These are phyloP conservation scores for Amblyjoppa fuscipennis DNA, from an alignment of 2,888 invertebrate species.

Conservation along the genomic window DNA sequence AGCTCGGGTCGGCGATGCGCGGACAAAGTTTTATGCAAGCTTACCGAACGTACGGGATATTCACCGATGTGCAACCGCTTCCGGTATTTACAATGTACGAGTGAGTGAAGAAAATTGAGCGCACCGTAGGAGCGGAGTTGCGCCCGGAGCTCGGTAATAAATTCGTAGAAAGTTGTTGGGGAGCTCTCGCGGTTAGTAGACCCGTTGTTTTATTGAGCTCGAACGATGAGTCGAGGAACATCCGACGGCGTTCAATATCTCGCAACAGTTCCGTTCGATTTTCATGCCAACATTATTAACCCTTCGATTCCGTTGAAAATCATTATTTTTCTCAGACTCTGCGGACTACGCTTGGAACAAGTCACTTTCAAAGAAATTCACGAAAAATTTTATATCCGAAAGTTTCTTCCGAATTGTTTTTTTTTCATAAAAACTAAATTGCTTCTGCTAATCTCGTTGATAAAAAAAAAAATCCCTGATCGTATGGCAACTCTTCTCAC, in stretches of 20 bases:
- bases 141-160: conserved; percentile 14
- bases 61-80: conserved; percentile 30
- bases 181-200: conserved; percentile 30
- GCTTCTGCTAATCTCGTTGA: not conserved
- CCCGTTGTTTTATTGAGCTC: conserved; percentile 30
- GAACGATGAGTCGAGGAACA: not conserved
- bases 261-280: not conserved
- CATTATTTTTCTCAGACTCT: not conserved
- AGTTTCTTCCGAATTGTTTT: not conserved
- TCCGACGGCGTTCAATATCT: not conserved
- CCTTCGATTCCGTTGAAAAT: not conserved
- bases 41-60: conserved; percentile 28
- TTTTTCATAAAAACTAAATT: not conserved
- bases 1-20: not conserved
- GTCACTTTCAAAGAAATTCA: not conserved
- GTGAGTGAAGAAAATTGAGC: conserved; percentile 45
- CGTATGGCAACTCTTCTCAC: not conserved
- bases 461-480: not conserved
- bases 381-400: not conserved
- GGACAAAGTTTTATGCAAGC: conserved; percentile 33
- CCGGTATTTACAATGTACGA: conserved; percentile 52
- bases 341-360: not conserved
- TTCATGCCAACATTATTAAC: not conserved
- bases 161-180: conserved; percentile 32
- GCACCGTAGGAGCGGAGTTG: not conserved